A percentile compares a stretch with the other conserved stretches of the same genome.
These are phyloP conservation scores for Deroplatys truncata DNA, from an alignment of 2,888 invertebrate species.

Conservation along the genomic window DNA sequence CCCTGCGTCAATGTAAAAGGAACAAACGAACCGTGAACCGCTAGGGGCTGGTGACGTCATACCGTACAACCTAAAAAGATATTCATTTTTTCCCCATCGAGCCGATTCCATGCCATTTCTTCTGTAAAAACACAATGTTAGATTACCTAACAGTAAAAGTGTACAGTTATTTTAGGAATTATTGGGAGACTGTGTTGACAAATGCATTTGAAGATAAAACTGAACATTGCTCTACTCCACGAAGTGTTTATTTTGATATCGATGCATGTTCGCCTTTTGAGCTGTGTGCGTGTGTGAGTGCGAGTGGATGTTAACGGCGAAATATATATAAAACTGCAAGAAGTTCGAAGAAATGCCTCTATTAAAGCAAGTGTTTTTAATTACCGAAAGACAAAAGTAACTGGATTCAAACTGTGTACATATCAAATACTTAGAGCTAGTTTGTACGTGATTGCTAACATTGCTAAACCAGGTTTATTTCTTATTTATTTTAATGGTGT, in stretches of 20 bases:
- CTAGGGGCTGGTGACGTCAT: background rate
- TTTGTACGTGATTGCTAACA: background rate
- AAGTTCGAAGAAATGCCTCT: background rate
- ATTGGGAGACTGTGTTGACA: background rate
- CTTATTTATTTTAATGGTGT: background rate
- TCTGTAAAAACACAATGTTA: background rate
- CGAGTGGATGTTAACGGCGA: background rate
- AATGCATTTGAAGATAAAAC: background rate
- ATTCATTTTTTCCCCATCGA: background rate
- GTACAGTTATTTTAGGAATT: background rate
- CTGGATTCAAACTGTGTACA: background rate
- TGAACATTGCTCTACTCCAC: background rate
- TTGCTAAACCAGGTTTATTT: background rate
- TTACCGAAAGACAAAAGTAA: background rate
- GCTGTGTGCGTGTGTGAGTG: background rate
- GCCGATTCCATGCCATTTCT: background rate
- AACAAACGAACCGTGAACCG: background rate
- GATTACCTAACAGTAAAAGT: background rate
- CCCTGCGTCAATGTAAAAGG: too few relatives aligned
- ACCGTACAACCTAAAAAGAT: background rate
- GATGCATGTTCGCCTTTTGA: background rate
- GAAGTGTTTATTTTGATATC: background rate
- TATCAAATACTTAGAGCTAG: background rate
- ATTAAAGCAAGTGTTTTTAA: background rate
- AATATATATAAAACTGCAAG: background rate